phyloP scores from a whole-genome alignment of 2,888 invertebrate genomes.

The Herminia tarsipennalis region DNA sequence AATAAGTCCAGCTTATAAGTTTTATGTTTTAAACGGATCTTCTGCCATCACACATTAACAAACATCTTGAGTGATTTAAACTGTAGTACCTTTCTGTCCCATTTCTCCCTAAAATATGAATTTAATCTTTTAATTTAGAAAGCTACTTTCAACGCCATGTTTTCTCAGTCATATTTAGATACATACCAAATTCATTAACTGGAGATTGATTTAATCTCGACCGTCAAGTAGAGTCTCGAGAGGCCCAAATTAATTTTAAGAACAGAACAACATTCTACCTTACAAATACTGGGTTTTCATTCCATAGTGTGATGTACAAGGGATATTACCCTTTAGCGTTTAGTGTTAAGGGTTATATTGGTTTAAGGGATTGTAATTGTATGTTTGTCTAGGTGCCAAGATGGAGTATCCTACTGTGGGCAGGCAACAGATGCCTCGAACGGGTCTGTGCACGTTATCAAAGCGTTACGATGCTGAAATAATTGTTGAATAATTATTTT shows the following conservation, averaged over 20 bases:
- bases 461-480: slow-evolving; percentile 64
- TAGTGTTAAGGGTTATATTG: slow-evolving; percentile 26
- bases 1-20: no score
- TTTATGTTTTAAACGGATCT: no score
- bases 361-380: slow-evolving; percentile 9
- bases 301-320: slow-evolving; percentile 4
- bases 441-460: slow-evolving; percentile 65
- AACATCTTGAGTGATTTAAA: no score
- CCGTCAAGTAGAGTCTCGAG: slow-evolving; percentile 69
- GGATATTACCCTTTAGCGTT: slow-evolving; percentile 43
- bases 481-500: slow-evolving; percentile 73
- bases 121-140: slow-evolving; percentile 34
- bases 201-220: slow-evolving; percentile 74
- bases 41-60: no score
- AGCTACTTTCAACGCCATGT: slow-evolving; percentile 24
- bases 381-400: slow-evolving; percentile 45
- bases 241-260: slow-evolving; percentile 81
- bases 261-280: slow-evolving; percentile 67
- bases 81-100: no score
- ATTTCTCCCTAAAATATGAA: slow-evolving; percentile 23
- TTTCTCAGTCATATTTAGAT: slow-evolving; percentile 51
- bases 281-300: slow-evolving; percentile 13
- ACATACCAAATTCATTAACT: slow-evolving; percentile 70
- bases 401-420: slow-evolving; percentile 61
- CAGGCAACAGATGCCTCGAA: slow-evolving; percentile 78